These are phyloP conservation scores for Ferrisia virgata DNA, from an alignment of 2,888 invertebrate genomes.

Conservation along the genomic window DNA sequence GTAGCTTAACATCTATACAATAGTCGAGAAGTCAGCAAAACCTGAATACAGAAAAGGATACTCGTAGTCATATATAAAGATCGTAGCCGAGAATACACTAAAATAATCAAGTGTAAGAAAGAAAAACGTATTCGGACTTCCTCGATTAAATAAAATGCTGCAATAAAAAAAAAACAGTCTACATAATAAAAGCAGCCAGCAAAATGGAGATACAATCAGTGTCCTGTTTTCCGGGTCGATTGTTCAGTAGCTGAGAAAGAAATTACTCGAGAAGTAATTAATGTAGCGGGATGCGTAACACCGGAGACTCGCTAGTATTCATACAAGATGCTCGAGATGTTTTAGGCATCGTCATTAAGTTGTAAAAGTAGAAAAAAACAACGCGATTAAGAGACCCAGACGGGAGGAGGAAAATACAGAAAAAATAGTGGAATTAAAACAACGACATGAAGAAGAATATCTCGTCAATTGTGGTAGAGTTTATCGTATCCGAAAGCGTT, in stretches of 20 bases:
- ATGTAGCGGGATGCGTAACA: conserved; percentile 40
- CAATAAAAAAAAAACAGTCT: neutral
- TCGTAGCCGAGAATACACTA: too few relatives aligned
- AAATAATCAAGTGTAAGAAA: too few relatives aligned
- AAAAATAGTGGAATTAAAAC: neutral
- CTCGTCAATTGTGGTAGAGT: too few relatives aligned
- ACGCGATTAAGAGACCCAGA: conserved; percentile 32
- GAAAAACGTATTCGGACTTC: neutral
- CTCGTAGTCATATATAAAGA: neutral
- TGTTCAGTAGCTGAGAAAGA: conserved; percentile 28
- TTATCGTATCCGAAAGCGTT: too few relatives aligned
- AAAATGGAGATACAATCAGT: conserved; percentile 18
- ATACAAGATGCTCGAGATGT: conserved; percentile 1
- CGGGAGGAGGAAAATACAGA: neutral
- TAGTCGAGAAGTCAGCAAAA: neutral
- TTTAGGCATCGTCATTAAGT: conserved; percentile 43
- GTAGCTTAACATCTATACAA: neutral
- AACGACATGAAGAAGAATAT: too few relatives aligned
- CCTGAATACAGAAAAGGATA: neutral
- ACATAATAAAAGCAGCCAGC: neutral
- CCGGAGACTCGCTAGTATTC: conserved; percentile 21
- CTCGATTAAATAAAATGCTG: neutral
- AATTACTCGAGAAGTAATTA: conserved; percentile 4
- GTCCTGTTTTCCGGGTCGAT: conserved; percentile 39
- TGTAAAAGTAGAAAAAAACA: conserved; percentile 21